phyloP scores from a whole-genome alignment of 2,797 vertebrate genomes.

The Phaenicophaeus curvirostris region DNA sequence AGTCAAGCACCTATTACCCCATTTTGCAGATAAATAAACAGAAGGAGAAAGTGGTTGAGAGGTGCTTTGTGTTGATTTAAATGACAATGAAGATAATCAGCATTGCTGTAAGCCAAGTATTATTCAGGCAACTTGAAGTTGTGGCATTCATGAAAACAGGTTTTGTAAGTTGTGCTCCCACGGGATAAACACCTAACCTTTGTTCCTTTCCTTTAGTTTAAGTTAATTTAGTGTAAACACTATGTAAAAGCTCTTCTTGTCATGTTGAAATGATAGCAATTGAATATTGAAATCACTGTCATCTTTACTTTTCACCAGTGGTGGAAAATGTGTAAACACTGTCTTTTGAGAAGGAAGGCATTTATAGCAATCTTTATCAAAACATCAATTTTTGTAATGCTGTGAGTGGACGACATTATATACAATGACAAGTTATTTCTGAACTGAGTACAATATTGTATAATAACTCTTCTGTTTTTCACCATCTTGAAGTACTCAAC shows the following conservation, averaged over 20 bases:
- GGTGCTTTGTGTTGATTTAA: background rate
- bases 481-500: slow-evolving; percentile 19
- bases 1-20: background rate
- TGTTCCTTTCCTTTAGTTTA: background rate
- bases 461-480: slow-evolving; percentile 35
- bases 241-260: background rate
- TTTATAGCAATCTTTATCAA: background rate
- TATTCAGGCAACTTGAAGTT: background rate
- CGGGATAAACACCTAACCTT: background rate
- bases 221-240: background rate
- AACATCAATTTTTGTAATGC: background rate
- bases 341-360: background rate
- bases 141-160: background rate
- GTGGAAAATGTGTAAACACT: background rate
- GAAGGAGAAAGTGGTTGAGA: background rate
- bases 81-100: background rate
- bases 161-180: background rate
- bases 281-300: background rate
- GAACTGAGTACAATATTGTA: slow-evolving; percentile 17
- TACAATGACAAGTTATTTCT: slow-evolving; percentile 15
- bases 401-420: background rate
- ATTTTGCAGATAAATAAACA: background rate
- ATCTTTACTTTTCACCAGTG: background rate
- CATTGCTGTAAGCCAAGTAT: background rate
- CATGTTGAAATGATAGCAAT: background rate